Evolutionary conservation across 1,140 invertebrate genomes (phyloP).

Genomic region (Oppia nitens): DNA sequence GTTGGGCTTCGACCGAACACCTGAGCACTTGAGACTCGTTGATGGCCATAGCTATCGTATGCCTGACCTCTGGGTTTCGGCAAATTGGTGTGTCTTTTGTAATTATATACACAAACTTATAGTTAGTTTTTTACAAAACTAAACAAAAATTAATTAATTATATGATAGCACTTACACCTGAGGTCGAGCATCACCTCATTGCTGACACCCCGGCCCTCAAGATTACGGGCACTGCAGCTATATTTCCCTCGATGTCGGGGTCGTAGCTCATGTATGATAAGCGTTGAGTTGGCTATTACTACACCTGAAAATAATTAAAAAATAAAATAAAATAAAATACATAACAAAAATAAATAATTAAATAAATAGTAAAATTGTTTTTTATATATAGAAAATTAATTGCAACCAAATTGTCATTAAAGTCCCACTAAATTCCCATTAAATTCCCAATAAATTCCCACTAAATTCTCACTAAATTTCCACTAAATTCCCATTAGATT

Average conservation of each 20-base stretch:
- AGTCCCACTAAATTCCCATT: no score
- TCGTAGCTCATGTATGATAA: slow-evolving; percentile 12
- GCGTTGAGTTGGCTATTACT: slow-evolving; percentile 8
- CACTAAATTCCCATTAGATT: no score
- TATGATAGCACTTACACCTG: slow-evolving; percentile 19
- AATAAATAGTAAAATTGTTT: no score
- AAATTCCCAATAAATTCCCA: no score
- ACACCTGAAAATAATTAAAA: slow-evolving; percentile 7
- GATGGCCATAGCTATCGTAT: slow-evolving; percentile 2
- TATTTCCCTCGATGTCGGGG: slow-evolving; percentile 16
- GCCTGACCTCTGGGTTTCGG: background rate
- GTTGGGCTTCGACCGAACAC: slow-evolving; percentile 25
- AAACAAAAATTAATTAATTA: background rate
- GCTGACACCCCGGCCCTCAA: slow-evolving; percentile 16
- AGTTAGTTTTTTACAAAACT: background rate
- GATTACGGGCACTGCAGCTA: slow-evolving; percentile 18
- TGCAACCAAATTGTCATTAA: no score
- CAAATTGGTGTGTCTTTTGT: slow-evolving; percentile 6
- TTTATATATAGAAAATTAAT: no score
- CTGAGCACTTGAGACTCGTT: slow-evolving; percentile 22
- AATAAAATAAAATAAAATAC: no score
- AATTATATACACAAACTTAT: background rate
- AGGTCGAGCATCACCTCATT: slow-evolving; percentile 19
- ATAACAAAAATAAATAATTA: no score
- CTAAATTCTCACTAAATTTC: no score